Percentiles rank a stretch among this genome's conserved stretches.
Conservation (phyloP, 1,140 invertebrate species). For the Eubasilissa regina region DNA sequence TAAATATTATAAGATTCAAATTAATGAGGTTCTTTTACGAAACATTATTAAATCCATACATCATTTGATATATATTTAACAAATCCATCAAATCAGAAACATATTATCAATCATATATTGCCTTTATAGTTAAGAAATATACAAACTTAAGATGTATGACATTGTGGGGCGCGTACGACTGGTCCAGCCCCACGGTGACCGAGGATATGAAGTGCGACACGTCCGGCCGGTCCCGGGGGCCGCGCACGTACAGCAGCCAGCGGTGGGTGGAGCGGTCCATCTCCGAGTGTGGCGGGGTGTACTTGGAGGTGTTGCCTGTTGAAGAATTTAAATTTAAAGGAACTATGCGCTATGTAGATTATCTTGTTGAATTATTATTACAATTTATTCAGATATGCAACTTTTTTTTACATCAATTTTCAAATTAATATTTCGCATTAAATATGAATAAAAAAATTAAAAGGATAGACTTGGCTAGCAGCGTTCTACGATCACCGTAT, state of each 20-base stretch:
- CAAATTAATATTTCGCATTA: too few relatives aligned
- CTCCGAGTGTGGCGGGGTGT: conserved; percentile 78
- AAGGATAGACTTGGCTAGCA: too few relatives aligned
- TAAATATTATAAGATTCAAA: too few relatives aligned
- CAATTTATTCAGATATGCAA: background rate
- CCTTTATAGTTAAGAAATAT: conserved; percentile 35
- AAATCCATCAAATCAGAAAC: too few relatives aligned
- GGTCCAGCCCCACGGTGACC: conserved; percentile 87
- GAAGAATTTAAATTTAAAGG: background rate
- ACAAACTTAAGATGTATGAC: conserved; percentile 83
- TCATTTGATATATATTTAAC: too few relatives aligned
- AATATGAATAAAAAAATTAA: too few relatives aligned
- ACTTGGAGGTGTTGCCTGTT: conserved; percentile 89
- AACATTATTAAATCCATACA: too few relatives aligned
- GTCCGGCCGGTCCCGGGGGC: conserved; percentile 75
- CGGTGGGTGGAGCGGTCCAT: conserved; percentile 86
- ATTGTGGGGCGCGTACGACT: conserved; percentile 91
- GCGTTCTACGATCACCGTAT: too few relatives aligned
- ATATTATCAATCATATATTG: too few relatives aligned
- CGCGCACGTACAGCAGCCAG: conserved; percentile 91
- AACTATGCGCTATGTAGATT: too few relatives aligned
- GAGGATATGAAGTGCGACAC: conserved; percentile 80
- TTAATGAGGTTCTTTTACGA: too few relatives aligned
- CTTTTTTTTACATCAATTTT: background rate
- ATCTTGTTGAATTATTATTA: background rate